These are phyloP conservation scores for Nymphalis polychloros DNA, from an alignment of 2,888 invertebrate genomes.

Conservation along the genomic window DNA sequence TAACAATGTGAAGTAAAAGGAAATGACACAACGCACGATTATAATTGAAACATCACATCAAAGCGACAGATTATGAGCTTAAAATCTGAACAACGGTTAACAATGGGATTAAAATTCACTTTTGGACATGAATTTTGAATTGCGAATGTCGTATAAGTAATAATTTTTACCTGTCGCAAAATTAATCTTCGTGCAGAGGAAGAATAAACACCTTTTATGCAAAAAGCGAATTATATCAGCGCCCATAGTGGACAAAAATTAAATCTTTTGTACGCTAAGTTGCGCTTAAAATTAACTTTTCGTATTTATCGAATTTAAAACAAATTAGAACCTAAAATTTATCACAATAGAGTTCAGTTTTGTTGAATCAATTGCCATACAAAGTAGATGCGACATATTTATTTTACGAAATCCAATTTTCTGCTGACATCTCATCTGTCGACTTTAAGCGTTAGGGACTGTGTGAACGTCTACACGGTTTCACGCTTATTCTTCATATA, in stretches of 20 bases:
- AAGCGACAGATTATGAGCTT: conserved; percentile 26
- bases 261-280: conserved; percentile 72
- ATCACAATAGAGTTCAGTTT: conserved; percentile 45
- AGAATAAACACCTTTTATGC: conserved; percentile 54
- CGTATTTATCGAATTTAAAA: conserved; percentile 41
- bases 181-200: conserved; percentile 57
- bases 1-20: background rate
- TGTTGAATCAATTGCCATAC: conserved; percentile 46
- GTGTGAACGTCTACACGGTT: conserved; percentile 72
- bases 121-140: conserved; percentile 46
- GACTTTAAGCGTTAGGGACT: conserved; percentile 76
- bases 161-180: conserved; percentile 60
- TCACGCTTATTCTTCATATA: conserved; percentile 69
- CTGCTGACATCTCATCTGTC: conserved; percentile 82
- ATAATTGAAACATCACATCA: conserved; percentile 20
- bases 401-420: conserved; percentile 82
- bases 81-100: conserved; percentile 48
- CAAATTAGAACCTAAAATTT: conserved; percentile 46
- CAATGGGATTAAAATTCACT: conserved; percentile 59
- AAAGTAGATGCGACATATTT: conserved; percentile 78
- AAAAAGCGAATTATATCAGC: conserved; percentile 57
- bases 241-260: conserved; percentile 66
- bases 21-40: conserved; percentile 15
- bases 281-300: conserved; percentile 76
- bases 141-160: conserved; percentile 63